Base-by-base conservation (phyloP, 2,113 vertebrate species). In the Romanogobio albipinnatus region DNA sequence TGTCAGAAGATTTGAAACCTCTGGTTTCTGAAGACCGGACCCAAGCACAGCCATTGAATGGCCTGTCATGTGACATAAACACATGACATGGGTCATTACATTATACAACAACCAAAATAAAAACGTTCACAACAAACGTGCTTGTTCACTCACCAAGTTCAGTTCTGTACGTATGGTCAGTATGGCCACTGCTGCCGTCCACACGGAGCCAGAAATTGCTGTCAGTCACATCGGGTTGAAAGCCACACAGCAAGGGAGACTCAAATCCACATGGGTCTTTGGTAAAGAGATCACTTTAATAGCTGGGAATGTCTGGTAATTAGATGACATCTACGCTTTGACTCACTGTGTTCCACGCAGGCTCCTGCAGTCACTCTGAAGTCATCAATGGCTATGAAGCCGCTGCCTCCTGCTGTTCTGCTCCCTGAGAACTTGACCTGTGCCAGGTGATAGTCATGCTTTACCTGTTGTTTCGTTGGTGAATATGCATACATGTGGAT, bases 311-410 rank as follows among this genome's bases (percentile, higher is more conserved):
- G 36, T 43, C 61, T 49, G 15, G 39, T 13, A 62, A 56, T 64
- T n/a, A 76, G 3, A 66, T 17, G 29, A 29, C 29, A 29, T 29
- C 2, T 29, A 76, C 0, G 15, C 26, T 76, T 53, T 53, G 49
- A 88, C 88, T 24, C 79, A 95, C 95, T 73, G n/a, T 89, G 73
- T 64, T 87, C 56, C 53, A 17, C 75, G 81, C 94, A 95, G 36
- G 29, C 75, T 5, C 94, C 93, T n/a, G 87, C 83, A 74, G 75
- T 93, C 79, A 93, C 92, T 85, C 86, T 91, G 19, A 95, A 29
- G 76, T 95, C 94, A 85, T 95, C 95, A 56, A 95, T 79, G 19
- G 94, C 93, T 5, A 94, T 93, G 49, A 95, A 95, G 22, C 95
- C 94, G 33, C 62, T 75, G 61, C 92, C 92, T 53, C 22, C 84